Conservation (phyloP, 1,140 invertebrate species). For the Caenorhabditis inopinata region DNA sequence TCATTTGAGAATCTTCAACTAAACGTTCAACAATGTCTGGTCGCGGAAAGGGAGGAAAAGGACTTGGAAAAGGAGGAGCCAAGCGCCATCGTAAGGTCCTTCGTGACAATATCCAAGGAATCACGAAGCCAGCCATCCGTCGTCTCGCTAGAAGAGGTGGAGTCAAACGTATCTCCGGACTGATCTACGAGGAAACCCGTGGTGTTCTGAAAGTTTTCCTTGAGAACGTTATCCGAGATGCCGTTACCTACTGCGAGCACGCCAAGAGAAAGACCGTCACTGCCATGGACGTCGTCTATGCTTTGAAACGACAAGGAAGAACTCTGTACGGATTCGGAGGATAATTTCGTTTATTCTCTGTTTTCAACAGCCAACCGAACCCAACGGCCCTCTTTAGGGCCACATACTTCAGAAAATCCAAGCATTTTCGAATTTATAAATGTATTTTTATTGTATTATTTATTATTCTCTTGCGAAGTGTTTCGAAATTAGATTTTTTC, state of each 20-base stretch:
- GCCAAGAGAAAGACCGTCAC: slow-evolving; percentile 80
- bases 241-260: slow-evolving; percentile 79
- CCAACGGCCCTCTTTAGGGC: slow-evolving; percentile 56
- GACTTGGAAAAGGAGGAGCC: slow-evolving; percentile 74
- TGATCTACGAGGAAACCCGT: slow-evolving; percentile 74
- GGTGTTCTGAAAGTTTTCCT: slow-evolving; percentile 78
- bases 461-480: too few species aligned
- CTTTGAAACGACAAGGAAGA: slow-evolving; percentile 78
- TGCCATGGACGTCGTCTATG: slow-evolving; percentile 83
- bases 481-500: too few species aligned
- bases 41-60: slow-evolving; percentile 74
- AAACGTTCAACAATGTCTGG: slow-evolving; percentile 69
- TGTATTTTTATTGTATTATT: too few species aligned
- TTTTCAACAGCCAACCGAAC: slow-evolving; percentile 24
- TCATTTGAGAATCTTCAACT: too few species aligned
- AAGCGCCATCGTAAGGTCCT: slow-evolving; percentile 73
- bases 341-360: slow-evolving; percentile 41
- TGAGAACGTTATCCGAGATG: slow-evolving; percentile 79
- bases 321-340: slow-evolving; percentile 72
- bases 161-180: slow-evolving; percentile 76
- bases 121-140: slow-evolving; percentile 73
- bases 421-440: too few species aligned
- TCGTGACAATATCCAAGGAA: slow-evolving; percentile 77
- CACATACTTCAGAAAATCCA: slow-evolving; percentile 38
- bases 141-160: slow-evolving; percentile 72